These are phyloP conservation scores for Chrysolina haemoptera DNA, from an alignment of 2,888 invertebrate species.

Conservation along the genomic window DNA sequence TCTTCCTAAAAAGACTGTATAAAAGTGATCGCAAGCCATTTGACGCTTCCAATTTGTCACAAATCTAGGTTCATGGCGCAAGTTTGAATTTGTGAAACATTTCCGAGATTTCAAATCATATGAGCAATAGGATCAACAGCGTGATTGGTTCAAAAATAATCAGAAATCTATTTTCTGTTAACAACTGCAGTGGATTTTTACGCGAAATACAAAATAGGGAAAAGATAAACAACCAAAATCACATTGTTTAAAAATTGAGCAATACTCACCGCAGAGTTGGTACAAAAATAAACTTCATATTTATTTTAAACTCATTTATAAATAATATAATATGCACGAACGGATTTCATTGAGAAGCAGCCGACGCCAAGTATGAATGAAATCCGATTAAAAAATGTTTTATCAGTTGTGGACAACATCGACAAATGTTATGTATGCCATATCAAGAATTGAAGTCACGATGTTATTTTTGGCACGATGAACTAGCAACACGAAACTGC, in stretches of 20 bases:
- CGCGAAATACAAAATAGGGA: background rate
- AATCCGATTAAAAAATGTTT: conserved; percentile 40
- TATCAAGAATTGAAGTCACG: conserved; percentile 52
- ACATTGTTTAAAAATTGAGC: background rate
- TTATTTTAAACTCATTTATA: background rate
- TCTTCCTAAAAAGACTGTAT: no score
- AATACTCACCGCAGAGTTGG: conserved; percentile 18
- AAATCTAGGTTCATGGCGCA: no score
- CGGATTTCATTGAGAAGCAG: conserved; percentile 46
- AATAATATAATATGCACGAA: background rate
- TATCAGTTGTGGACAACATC: conserved; percentile 46
- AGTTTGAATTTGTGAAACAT: no score
- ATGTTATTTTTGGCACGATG: conserved; percentile 53
- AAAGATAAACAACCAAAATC: background rate
- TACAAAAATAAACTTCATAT: background rate
- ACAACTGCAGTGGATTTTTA: background rate
- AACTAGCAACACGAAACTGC: conserved; percentile 47
- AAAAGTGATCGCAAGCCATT: no score
- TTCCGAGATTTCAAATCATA: no score
- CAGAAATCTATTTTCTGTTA: background rate
- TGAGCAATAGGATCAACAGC: no score
- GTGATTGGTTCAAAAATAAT: no score
- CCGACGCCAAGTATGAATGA: conserved; percentile 44
- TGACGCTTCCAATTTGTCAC: no score
- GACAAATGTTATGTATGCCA: conserved; percentile 39